Evolutionary conservation across 2,797 vertebrate genomes (phyloP).

Genomic region (Mareca penelope): DNA sequence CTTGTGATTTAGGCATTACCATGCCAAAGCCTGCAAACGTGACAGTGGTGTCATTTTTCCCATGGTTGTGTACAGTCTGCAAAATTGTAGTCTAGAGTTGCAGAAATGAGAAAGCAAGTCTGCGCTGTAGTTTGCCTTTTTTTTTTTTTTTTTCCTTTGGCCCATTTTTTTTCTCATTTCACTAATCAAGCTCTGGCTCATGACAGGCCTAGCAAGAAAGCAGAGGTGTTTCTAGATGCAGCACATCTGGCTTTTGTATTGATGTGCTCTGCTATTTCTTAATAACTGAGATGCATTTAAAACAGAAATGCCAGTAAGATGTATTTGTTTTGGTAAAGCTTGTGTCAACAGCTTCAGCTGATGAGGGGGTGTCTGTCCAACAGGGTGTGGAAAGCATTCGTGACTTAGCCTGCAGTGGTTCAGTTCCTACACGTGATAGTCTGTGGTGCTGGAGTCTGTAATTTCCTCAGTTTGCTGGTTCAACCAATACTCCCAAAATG

Average conservation of each 20-base stretch:
- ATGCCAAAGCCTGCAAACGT: not conserved
- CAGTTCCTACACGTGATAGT: fast-evolving
- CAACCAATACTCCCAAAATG: not conserved
- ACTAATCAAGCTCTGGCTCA: not conserved
- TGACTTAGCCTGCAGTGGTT: not conserved
- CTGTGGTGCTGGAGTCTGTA: not conserved
- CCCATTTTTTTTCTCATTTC: not conserved
- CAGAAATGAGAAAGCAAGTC: not conserved
- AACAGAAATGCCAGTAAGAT: not conserved
- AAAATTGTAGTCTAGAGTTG: not conserved
- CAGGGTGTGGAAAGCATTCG: not conserved
- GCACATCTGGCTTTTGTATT: not conserved
- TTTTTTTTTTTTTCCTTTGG: not conserved
- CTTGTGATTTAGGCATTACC: not conserved
- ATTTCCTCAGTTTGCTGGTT: not conserved
- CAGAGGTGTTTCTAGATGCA: not conserved
- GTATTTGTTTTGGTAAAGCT: not conserved
- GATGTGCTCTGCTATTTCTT: not conserved
- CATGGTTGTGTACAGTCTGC: not conserved
- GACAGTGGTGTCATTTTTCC: not conserved
- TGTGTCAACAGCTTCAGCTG: not conserved
- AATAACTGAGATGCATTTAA: not conserved
- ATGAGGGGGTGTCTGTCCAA: not conserved
- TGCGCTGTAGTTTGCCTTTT: not conserved
- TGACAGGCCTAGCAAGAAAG: not conserved